Evolutionary conservation across 2,888 invertebrate genomes (phyloP), one percentile per base, ranked within the genome.

Genomic region (Eupelmus urozonus): DNA sequence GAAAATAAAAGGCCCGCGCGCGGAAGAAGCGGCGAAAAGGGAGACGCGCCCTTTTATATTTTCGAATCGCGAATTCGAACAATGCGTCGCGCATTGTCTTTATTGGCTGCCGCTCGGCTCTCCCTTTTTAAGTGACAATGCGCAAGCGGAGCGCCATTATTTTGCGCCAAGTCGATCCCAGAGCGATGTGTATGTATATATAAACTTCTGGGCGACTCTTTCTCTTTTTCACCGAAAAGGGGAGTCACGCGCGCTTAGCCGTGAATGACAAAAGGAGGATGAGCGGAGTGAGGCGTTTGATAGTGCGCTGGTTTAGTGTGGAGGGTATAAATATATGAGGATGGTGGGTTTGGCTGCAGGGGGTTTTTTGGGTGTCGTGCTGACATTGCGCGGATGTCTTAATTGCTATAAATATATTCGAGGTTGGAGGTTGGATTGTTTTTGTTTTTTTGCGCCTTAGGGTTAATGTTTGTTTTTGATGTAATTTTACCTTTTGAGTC

Each of bases 91-190:
- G 74, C 76, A 80, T 80, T 80, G 79, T 74, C 80, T 74, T 77
- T 80, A 80, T 80, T 80, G 80, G 77, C 72, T 53, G 53, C 59
- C 25, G 7, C 49, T 29, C 20, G 59, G 40, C 20, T 55, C 63
- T 45, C 71, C 74, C 77, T 49, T 74, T 77, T 66, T 62, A 77
- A 76, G 79, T 70, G 76, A 73, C 72, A 72, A 73, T 69, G 63
- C 72, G n/a, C n/a, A n/a, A n/a, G n/a, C n/a, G 72, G 72, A 74
- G 76, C 60, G 62, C 74, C 80, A 77, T 80, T 80, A 77, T 80
- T 80, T 79, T 67, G 72, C 76, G 63, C 53, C 57, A 57, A 57
- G 63, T 25, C 45, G 49, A 18, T 53, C 42, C 18, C 16, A 40
- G 18, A 62, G 29, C 40, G 13, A 62, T 34, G 53, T 9, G 2